Evolutionary conservation across 2,797 vertebrate genomes (phyloP).

Genomic region (Masticophis lateralis): DNA sequence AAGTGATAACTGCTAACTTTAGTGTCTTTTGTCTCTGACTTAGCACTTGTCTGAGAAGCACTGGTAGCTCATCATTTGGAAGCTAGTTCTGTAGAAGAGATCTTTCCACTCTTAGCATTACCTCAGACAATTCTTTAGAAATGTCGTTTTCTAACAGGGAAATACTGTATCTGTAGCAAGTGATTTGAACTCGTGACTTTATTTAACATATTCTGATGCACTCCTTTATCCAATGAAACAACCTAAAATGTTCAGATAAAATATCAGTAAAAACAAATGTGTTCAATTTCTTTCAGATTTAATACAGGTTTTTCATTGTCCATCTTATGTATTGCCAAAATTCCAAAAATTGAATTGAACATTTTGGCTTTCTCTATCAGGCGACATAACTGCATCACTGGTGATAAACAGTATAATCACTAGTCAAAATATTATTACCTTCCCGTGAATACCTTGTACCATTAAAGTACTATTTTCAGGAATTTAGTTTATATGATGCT

Average conservation of each 20-base stretch:
- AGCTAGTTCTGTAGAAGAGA: background rate
- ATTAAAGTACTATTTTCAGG: background rate
- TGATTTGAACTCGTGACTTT: background rate
- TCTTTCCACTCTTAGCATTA: background rate
- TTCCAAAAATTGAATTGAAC: background rate
- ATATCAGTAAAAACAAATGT: background rate
- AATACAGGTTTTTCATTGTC: background rate
- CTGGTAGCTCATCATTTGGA: background rate
- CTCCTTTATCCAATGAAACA: background rate
- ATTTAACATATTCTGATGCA: background rate
- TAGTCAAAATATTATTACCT: background rate
- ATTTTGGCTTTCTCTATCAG: background rate
- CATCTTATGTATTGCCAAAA: background rate
- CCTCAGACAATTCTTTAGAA: background rate
- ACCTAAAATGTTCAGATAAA: background rate
- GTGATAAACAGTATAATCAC: background rate
- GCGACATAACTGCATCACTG: background rate
- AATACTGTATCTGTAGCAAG: background rate
- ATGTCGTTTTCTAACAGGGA: background rate
- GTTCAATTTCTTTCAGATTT: background rate
- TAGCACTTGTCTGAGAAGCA: background rate
- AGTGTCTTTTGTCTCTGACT: background rate
- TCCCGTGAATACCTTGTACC: background rate
- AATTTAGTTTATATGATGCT: background rate
- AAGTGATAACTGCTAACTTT: background rate